Evolutionary conservation across 2,797 vertebrate genomes (phyloP), one percentile per base, ranked within the genome.

Genomic region (Falco columbarius): DNA sequence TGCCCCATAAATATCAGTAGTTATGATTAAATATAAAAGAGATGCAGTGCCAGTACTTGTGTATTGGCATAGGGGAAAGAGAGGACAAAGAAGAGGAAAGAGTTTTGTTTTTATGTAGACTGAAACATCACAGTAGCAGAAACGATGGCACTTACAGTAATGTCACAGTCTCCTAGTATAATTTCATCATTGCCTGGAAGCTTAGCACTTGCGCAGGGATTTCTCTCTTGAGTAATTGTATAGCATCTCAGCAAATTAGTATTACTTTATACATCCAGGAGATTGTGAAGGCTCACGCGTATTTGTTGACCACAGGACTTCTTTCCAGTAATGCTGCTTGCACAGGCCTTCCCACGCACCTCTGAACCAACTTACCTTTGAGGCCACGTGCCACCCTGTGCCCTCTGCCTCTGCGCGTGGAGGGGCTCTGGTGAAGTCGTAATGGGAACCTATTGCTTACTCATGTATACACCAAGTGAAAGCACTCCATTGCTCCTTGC

Each of bases 151-250:
- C 81, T 87, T 96, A 82, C 74, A 92, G 83, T 89, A 94, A 94
- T 70, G 59, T 59, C 79, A 85, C 89, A 44, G 9, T 81, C 49
- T 80, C 81, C 74, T 74, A 68, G 58, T 40, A 44, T 23, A 68
- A 86, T 89, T 81, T 90, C 34, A 86, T 89, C 95, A 86, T 73
- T 97, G 89, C 68, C 38, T 96, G 92, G 90, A 91, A 96, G 70
- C 5, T 3, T 54, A 54, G 74, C 54, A 58, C 54, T 79, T 77
- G 30, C 0, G 6, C 38, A 68, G 54, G 79, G 68, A 55, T 94
- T 94, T 91, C 49, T 51, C 38, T 46, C 56, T 67, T 70, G 46
- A 86, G 68, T 68, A 85, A 81, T 14, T 58, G 81, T 74, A 30
- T 9, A 87, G 54, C 42, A 30, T 91, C 86, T 85, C 72, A 76